These are phyloP conservation scores for Hyles euphorbiae DNA, from an alignment of 1,140 invertebrate species.

Conservation along the genomic window DNA sequence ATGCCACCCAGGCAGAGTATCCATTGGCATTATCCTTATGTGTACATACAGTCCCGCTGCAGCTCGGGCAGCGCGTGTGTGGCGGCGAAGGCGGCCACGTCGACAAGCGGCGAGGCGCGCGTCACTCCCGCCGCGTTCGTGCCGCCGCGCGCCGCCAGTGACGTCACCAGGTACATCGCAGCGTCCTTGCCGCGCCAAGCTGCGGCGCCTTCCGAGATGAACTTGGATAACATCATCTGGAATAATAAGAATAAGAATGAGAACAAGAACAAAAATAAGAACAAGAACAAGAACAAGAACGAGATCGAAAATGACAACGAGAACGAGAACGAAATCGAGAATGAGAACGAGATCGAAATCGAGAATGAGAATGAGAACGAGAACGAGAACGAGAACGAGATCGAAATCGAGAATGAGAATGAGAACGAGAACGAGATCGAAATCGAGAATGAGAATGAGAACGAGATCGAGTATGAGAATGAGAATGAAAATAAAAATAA, in stretches of 20 bases:
- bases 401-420: too few relatives aligned
- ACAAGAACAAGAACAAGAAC: slow-evolving; percentile 78
- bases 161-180: slow-evolving; percentile 96
- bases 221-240: slow-evolving; percentile 88
- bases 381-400: too few relatives aligned
- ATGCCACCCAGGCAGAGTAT: too few relatives aligned
- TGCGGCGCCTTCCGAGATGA: slow-evolving; percentile 81
- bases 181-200: slow-evolving; percentile 97
- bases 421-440: too few relatives aligned
- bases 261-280: slow-evolving; percentile 78
- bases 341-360: too few relatives aligned
- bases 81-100: slow-evolving; percentile 90
- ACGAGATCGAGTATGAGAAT: too few relatives aligned
- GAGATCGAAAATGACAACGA: slow-evolving; percentile 78
- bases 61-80: slow-evolving; percentile 92
- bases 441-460: too few relatives aligned
- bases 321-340: too few relatives aligned
- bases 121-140: slow-evolving; percentile 95
- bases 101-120: slow-evolving; percentile 91
- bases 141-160: slow-evolving; percentile 92
- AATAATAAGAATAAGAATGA: slow-evolving; percentile 78
- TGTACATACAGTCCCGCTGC: slow-evolving; percentile 81
- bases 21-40: background rate
- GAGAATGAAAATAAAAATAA: too few relatives aligned
- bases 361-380: too few relatives aligned